Evolutionary conservation across 2,888 invertebrate species (phyloP), one percentile per base, ranked within the genome.

Genomic region (Xanthia icteritia): DNA sequence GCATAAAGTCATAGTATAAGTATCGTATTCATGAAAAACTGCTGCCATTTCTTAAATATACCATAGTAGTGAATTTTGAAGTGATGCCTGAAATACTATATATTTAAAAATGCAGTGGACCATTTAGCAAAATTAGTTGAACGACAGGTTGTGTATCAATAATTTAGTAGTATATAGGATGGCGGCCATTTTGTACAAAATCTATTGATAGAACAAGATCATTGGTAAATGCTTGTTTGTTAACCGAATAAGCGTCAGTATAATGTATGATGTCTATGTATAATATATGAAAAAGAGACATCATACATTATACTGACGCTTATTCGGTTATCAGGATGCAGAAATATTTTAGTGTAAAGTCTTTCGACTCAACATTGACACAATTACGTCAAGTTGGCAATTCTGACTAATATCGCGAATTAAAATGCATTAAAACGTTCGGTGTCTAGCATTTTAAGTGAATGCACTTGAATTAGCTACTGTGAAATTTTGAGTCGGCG

Each of bases 371-470:
- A 23, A 42, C 17, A 27, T 13, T 17, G 17, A 9, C 20, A 68
- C 5, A 68, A 77, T 27, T 42, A 36, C 31, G 9, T 27, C n/a
- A 54, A 63, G 9, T 39, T 11, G 1, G 5, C 13, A 39, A n/a
- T 56, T 45, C 1, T 45, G 23, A 17, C 42, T 66, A 54, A 54
- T 78, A 31, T 23, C 27, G 8, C 20, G 1, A 60, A 78, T 66
- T 60, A 36, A 66, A 78, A 78, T 78, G 51, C 42, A 73, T 65
- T 58, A 23, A 65, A 58, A 78, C 42, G 27, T 56, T 77, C 8
- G 6, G 15, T 15, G 17, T 45, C 11, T 51, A n/a, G 13, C 36
- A 56, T 20, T n/a, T 2, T 77, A n/a, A 77, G 9, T 15, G 8
- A 78, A 66, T 78, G 45, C 45, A 66, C 42, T 2, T 31, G 17